Evolutionary conservation across 2,888 invertebrate species (phyloP).

Genomic region (Epiblema foenella): DNA sequence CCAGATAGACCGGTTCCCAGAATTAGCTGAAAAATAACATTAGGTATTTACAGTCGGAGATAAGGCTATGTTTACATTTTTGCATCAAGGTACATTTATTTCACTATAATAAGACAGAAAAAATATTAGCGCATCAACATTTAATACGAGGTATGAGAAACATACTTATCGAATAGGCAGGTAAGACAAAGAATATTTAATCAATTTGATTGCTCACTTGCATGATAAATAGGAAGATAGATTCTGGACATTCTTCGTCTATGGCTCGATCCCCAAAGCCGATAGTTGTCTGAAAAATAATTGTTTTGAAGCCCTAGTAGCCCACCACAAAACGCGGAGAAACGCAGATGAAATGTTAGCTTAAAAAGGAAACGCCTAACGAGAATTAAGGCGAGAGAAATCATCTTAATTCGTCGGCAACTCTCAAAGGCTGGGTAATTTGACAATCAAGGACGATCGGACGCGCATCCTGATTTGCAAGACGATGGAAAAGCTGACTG

Average conservation of each 20-base stretch:
- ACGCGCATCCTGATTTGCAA: conserved; percentile 31
- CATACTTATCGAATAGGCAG: too few relatives aligned
- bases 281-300: conserved; percentile 86
- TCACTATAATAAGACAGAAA: too few relatives aligned
- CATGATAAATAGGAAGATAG: conserved; percentile 91
- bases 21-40: conserved; percentile 65
- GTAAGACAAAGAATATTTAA: background rate
- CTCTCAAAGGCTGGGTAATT: conserved; percentile 30
- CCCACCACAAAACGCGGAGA: too few relatives aligned
- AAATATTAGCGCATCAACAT: too few relatives aligned
- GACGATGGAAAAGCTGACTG: conserved; percentile 33
- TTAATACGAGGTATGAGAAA: too few relatives aligned
- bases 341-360: background rate
- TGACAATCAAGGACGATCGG: conserved; percentile 44
- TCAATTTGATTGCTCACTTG: conserved; percentile 83
- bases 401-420: conserved; percentile 16
- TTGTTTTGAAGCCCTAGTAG: background rate
- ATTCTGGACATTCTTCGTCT: conserved; percentile 93
- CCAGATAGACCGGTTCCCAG: conserved; percentile 81
- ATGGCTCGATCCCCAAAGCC: conserved; percentile 94
- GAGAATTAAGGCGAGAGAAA: conserved; percentile 30
- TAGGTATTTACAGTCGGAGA: too few relatives aligned
- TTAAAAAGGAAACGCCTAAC: conserved; percentile 34
- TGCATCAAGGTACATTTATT: too few relatives aligned
- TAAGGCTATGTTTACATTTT: too few relatives aligned